A percentile compares a stretch with the other conserved stretches of the same genome.
Evolutionary conservation across 2,888 invertebrate species (phyloP).

Genomic region (Amiota mariae): DNA sequence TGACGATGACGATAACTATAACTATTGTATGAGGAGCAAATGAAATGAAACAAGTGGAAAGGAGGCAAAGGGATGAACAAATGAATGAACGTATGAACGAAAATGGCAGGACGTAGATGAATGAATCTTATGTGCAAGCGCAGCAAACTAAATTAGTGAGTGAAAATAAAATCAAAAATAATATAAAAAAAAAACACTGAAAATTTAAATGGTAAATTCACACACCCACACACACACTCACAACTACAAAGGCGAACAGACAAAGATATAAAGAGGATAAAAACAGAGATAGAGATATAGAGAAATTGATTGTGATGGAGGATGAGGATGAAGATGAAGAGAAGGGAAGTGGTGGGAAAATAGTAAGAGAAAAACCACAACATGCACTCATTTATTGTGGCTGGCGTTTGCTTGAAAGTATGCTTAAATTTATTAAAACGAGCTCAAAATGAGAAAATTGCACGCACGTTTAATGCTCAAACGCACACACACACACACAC

Average conservation of each 20-base stretch:
- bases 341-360: neutral
- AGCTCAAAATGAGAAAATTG: conserved; percentile 48
- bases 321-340: neutral
- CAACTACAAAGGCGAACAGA: neutral
- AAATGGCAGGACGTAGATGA: conserved; percentile 7
- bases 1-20: neutral
- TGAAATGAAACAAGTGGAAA: conserved; percentile 23
- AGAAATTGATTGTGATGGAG: too few relatives aligned
- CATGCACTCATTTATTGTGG: conserved; percentile 25
- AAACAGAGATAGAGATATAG: too few relatives aligned
- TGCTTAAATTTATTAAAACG: conserved; percentile 52
- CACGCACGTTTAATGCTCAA: conserved; percentile 45
- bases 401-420: conserved; percentile 38
- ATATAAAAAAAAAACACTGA: neutral
- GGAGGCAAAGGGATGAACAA: neutral
- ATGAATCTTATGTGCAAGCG: conserved; percentile 17
- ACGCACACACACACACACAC: conserved; percentile 13
- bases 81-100: neutral
- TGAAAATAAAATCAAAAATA: conserved; percentile 14
- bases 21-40: neutral
- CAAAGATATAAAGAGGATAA: too few relatives aligned
- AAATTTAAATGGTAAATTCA: neutral
- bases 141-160: conserved; percentile 28
- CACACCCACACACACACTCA: conserved; percentile 1
- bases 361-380: neutral